Evolutionary conservation across 2,797 vertebrate species (phyloP), one percentile per base, ranked within the genome.

Genomic region (Pangasius macronema): DNA sequence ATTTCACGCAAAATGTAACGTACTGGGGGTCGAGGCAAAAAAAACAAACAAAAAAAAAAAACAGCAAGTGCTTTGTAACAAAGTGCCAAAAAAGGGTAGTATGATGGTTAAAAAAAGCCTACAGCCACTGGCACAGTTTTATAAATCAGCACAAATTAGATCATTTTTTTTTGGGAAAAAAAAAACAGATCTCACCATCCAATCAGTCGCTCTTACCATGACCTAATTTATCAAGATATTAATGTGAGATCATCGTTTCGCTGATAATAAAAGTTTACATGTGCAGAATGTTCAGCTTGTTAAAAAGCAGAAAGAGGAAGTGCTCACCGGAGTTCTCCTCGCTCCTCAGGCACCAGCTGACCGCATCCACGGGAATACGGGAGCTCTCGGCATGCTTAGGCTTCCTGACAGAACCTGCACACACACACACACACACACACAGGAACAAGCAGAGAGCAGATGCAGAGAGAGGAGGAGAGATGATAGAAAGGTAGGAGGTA

Each of bases 351-450:
- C 95, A 96, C 87, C 95, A 95, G 85, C 95, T 94, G 92, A 96
- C 94, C 86, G 95, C 94, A 93, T 99, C 98, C 86, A 96, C 96
- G 1, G 98, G 97, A 94, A 99, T 95, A 79, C 96, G 93, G 89
- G 98, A 98, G 92, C 97, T 98, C 94, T 99, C 98, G 92, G 98
- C 98, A 94, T 97, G 98, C 94, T 99, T 99, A 88, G 97, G 97
- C 95, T 98, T 99, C 95, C 97, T 97, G 94, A 97, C 89, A 0
- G 96, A 96, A 97, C 98, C 99, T 99, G 96, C 39, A 72, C 5
- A 49, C 39, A 75, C 76, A 67, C 80, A 76, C 81, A 80, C 89
- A 95, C 91, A 91, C 92, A 91, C 89, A 80, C 90, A 88, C 88
- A 91, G 30, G n/a, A n/a, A 88, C 86, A 89, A 57, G 11, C 85